phyloP scores from a whole-genome alignment of 2,888 invertebrate genomes.

The Caenorhabditis imperialis region DNA sequence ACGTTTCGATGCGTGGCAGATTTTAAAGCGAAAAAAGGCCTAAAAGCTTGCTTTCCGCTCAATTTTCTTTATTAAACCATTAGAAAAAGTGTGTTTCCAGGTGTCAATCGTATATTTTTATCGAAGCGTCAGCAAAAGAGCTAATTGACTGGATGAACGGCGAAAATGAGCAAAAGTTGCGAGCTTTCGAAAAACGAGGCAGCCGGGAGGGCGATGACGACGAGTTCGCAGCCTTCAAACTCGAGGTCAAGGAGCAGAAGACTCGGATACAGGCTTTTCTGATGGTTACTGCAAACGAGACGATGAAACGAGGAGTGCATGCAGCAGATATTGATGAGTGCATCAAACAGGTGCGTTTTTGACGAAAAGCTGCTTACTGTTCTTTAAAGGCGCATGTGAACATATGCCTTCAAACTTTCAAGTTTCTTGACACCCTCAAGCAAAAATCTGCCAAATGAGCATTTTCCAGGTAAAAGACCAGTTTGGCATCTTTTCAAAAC shows the following conservation, averaged over 20 bases:
- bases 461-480: constrained; percentile 47
- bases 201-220: constrained; percentile 40
- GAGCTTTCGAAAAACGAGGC: constrained; percentile 40
- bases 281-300: constrained; percentile 22
- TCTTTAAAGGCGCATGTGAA: too few relatives aligned
- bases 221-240: constrained; percentile 59
- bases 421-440: too few relatives aligned
- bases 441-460: too few relatives aligned
- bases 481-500: constrained; percentile 55
- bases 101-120: constrained; percentile 55
- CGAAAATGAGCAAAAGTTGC: constrained; percentile 51
- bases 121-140: constrained; percentile 50
- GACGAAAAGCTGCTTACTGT: too few relatives aligned
- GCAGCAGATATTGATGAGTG: constrained; percentile 46
- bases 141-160: constrained; percentile 59
- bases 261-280: constrained; percentile 58
- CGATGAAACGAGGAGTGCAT: constrained; percentile 46
- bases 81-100: constrained; percentile 32
- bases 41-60: constrained; percentile 2
- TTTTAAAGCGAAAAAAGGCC: too few relatives aligned
- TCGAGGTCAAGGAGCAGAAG: constrained; percentile 59
- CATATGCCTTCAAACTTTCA: too few relatives aligned
- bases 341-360: constrained; percentile 37
- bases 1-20: neutral
- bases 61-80: too few relatives aligned